These are phyloP conservation scores for Collichthys lucidus DNA, from an alignment of 2,113 vertebrate species.

Conservation along the genomic window DNA sequence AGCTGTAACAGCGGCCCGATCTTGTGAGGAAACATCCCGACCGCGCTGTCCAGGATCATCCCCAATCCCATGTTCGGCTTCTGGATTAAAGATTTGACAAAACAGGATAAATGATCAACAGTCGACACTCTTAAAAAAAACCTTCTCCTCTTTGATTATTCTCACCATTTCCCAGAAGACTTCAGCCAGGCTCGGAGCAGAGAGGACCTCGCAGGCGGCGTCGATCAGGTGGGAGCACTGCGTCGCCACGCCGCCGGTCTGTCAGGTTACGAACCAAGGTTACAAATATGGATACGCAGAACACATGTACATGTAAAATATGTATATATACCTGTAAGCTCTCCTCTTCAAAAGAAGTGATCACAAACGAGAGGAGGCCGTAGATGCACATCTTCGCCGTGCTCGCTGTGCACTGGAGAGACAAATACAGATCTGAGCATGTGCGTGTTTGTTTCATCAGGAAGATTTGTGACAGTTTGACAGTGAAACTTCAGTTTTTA, in stretches of 20 bases:
- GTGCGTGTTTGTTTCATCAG: neutral
- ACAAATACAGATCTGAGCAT: neutral
- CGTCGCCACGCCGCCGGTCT: constrained; percentile 53
- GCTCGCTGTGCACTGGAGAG: constrained; percentile 91
- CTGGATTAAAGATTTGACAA: constrained; percentile 70
- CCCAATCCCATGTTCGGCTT: constrained; percentile 94
- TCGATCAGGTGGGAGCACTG: constrained; percentile 90
- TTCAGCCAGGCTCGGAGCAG: constrained; percentile 93
- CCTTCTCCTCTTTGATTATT: neutral
- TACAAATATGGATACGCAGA: neutral
- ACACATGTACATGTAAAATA: neutral
- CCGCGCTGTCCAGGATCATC: constrained; percentile 95
- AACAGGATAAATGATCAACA: neutral
- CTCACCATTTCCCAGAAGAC: constrained; percentile 98
- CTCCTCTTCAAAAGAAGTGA: constrained; percentile 94
- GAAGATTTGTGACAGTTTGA: too few relatives aligned
- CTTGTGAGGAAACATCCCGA: constrained; percentile 94
- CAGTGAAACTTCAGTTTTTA: too few relatives aligned
- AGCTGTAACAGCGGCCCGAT: constrained; percentile 93
- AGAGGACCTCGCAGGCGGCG: constrained; percentile 93
- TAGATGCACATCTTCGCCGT: constrained; percentile 97
- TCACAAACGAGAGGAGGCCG: constrained; percentile 93
- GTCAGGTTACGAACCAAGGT: constrained; percentile 7
- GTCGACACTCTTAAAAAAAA: neutral
- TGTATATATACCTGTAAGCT: constrained; percentile 89